Percentiles rank a stretch among this genome's conserved stretches.
These are phyloP conservation scores for Gymnarchus niloticus DNA, from an alignment of 2,113 vertebrate species.

Conservation along the genomic window DNA sequence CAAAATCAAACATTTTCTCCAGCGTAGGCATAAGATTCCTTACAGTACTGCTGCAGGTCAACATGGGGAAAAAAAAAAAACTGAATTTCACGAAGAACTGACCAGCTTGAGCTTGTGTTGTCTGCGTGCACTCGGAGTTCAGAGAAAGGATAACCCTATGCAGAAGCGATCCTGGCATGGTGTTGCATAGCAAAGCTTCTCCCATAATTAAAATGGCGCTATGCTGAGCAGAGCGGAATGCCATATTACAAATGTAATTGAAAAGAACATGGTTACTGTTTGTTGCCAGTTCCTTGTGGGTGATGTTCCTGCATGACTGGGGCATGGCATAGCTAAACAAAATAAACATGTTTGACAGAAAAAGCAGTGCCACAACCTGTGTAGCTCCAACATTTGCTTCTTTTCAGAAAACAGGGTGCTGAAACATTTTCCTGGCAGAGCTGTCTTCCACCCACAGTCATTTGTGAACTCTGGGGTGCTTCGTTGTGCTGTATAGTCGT, in stretches of 20 bases:
- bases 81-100: not conserved
- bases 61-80: not conserved
- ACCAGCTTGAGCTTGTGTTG: not conserved
- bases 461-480: not conserved
- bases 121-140: not conserved
- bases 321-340: not conserved
- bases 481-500: not conserved
- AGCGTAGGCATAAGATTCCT: not conserved
- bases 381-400: not conserved
- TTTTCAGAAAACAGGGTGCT: not conserved
- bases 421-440: not conserved
- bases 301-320: not conserved
- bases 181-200: not conserved
- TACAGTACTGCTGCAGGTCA: not conserved
- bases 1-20: no score
- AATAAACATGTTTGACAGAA: not conserved
- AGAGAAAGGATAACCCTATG: not conserved
- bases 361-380: not conserved
- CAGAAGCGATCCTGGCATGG: not conserved
- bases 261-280: not conserved
- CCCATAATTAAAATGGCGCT: not conserved
- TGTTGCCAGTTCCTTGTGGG: not conserved
- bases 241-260: not conserved
- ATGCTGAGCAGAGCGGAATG: not conserved
- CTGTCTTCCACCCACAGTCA: not conserved